Percentiles rank a stretch among this genome's conserved stretches.
phyloP scores from a whole-genome alignment of 2,113 vertebrate genomes.

The Heterochromis multidens region DNA sequence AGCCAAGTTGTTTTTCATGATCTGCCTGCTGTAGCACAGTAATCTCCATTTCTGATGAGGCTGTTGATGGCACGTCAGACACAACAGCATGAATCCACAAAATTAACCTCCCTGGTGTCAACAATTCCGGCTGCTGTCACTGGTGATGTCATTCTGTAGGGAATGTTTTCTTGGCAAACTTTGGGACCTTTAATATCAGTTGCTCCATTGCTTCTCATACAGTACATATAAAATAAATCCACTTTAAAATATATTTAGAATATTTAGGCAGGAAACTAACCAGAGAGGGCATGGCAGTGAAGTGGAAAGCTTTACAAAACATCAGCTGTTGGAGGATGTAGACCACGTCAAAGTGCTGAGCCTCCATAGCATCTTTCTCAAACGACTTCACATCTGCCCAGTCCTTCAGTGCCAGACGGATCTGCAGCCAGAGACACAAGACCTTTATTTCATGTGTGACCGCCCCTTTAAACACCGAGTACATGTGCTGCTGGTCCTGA shows the following conservation, averaged over 20 bases:
- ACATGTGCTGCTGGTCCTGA: conserved; percentile 16
- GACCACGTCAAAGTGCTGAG: conserved; percentile 84
- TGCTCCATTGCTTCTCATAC: too few relatives aligned
- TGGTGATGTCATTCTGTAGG: too few relatives aligned
- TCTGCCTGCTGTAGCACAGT: too few relatives aligned
- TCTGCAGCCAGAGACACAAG: conserved; percentile 62
- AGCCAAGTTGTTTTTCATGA: too few relatives aligned
- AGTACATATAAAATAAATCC: not conserved
- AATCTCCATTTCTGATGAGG: too few relatives aligned
- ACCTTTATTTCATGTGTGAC: fast-evolving
- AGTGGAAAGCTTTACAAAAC: conserved; percentile 83
- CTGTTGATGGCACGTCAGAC: too few relatives aligned
- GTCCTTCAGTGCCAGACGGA: conserved; percentile 86
- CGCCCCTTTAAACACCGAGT: fast-evolving
- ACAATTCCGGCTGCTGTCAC: too few relatives aligned
- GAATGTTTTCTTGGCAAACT: too few relatives aligned
- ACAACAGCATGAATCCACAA: too few relatives aligned
- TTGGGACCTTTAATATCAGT: too few relatives aligned
- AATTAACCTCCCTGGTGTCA: too few relatives aligned
- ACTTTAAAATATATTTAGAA: not conserved
- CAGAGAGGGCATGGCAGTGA: conserved; percentile 85
- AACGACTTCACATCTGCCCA: conserved; percentile 85
- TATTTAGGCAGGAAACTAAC: conserved; percentile 66
- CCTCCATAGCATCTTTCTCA: conserved; percentile 81
- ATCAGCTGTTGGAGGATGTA: conserved; percentile 82